Evolutionary conservation across 2,888 invertebrate species (phyloP).

Genomic region (Thymelicus lineola): DNA sequence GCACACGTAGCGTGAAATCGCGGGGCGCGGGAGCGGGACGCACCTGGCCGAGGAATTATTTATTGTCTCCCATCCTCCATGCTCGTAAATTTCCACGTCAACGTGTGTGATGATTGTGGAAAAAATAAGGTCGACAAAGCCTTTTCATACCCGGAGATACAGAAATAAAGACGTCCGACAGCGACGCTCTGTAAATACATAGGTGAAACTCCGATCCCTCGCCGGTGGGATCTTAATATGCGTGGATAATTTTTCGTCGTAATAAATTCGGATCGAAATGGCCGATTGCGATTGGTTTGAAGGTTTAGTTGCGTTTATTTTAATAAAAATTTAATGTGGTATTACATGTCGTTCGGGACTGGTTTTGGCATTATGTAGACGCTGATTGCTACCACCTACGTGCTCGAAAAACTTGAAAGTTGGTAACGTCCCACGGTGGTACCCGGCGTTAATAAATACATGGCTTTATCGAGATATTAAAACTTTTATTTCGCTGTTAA

Average conservation of each 20-base stretch:
- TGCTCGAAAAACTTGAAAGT: slow-evolving; percentile 47
- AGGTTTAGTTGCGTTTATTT: slow-evolving; percentile 72
- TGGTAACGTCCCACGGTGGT: slow-evolving; percentile 60
- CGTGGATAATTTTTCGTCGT: slow-evolving; percentile 82
- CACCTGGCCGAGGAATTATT: slow-evolving; percentile 81
- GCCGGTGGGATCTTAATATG: slow-evolving; percentile 69
- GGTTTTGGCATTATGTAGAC: slow-evolving; percentile 64
- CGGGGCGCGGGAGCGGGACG: slow-evolving; percentile 72
- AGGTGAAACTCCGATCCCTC: slow-evolving; percentile 59
- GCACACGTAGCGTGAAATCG: slow-evolving; percentile 84
- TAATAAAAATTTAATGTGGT: slow-evolving; percentile 62
- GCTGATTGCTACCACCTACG: slow-evolving; percentile 70
- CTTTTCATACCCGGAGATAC: slow-evolving; percentile 74
- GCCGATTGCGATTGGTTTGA: slow-evolving; percentile 74
- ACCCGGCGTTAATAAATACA: slow-evolving; percentile 63
- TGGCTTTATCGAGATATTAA: slow-evolving; percentile 59
- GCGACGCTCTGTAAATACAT: slow-evolving; percentile 53
- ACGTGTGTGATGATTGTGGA: slow-evolving; percentile 82
- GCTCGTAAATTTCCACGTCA: slow-evolving; percentile 84
- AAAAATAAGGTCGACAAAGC: slow-evolving; percentile 78
- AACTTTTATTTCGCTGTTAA: slow-evolving; percentile 51
- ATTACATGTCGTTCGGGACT: slow-evolving; percentile 58
- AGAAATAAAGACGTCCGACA: slow-evolving; percentile 71
- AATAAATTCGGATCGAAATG: slow-evolving; percentile 83
- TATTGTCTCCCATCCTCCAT: slow-evolving; percentile 82